A percentile compares a stretch with the other conserved stretches of the same genome.
Conservation (phyloP, 2,888 invertebrate genomes). For the Pristionchus exspectatus region DNA sequence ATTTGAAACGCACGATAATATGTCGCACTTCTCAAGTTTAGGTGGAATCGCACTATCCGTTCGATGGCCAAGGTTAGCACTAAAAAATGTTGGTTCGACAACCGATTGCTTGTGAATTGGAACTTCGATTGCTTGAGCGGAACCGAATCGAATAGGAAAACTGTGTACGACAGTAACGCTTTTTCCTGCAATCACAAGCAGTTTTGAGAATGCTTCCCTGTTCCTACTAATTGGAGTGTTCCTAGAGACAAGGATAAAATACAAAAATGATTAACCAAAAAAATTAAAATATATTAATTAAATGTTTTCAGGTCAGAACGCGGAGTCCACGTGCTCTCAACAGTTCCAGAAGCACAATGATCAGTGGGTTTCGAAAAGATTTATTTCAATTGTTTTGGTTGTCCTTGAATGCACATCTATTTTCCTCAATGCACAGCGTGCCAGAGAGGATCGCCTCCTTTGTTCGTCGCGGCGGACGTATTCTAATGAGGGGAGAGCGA, state of each 20-base stretch:
- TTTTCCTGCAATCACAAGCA: neutral
- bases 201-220: neutral
- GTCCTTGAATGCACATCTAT: no score
- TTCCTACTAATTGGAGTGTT: neutral
- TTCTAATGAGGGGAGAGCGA: no score
- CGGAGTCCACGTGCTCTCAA: conserved; percentile 5
- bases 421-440: no score
- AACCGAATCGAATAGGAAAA: neutral
- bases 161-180: neutral
- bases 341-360: conserved; percentile 36
- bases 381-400: no score
- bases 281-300: neutral
- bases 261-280: neutral
- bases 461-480: no score
- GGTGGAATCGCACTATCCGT: neutral
- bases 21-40: neutral
- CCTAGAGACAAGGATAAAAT: neutral
- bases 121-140: neutral
- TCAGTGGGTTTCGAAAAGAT: neutral
- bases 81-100: neutral
- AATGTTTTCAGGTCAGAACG: neutral
- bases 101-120: neutral
- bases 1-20: neutral
- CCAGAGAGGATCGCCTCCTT: no score
- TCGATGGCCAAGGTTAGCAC: neutral